Percentiles rank a stretch among this genome's conserved stretches.
Conservation (phyloP, 2,113 vertebrate genomes). For the Sinocyclocheilus anophthalmus region DNA sequence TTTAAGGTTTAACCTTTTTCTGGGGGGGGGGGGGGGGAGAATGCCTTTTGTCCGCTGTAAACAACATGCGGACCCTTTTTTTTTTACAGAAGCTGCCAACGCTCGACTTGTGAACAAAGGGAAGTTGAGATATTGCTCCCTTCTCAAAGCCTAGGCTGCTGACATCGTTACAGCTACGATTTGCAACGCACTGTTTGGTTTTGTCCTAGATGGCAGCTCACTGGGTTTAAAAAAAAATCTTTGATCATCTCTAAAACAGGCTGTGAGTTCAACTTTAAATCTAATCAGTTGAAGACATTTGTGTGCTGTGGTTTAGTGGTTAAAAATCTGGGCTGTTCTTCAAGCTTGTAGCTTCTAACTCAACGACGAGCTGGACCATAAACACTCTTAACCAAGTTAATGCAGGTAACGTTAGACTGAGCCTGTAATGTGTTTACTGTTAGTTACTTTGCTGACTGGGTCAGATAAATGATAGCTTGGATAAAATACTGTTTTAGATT, state of each 20-base stretch:
- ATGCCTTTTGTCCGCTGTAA: constrained; percentile 62
- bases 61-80: constrained; percentile 69
- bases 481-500: background rate
- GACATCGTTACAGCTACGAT: background rate
- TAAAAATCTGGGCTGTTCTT: background rate
- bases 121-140: constrained; percentile 57
- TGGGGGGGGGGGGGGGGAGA: background rate
- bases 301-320: background rate
- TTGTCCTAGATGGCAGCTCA: constrained; percentile 1
- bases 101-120: constrained; percentile 65
- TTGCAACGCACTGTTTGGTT: background rate
- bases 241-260: background rate
- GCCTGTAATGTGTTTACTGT: constrained; percentile 8
- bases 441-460: background rate
- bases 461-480: background rate
- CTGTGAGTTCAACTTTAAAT: background rate
- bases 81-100: constrained; percentile 71
- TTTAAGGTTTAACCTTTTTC: constrained; percentile 83
- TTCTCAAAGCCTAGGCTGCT: background rate
- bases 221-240: background rate
- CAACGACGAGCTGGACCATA: background rate
- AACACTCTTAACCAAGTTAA: background rate
- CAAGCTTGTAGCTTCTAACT: background rate
- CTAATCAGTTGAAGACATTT: background rate
- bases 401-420: background rate